Evolutionary conservation across 2,113 vertebrate genomes (phyloP), one percentile per base, ranked within the genome.

Genomic region (Brienomyrus longianalis): DNA sequence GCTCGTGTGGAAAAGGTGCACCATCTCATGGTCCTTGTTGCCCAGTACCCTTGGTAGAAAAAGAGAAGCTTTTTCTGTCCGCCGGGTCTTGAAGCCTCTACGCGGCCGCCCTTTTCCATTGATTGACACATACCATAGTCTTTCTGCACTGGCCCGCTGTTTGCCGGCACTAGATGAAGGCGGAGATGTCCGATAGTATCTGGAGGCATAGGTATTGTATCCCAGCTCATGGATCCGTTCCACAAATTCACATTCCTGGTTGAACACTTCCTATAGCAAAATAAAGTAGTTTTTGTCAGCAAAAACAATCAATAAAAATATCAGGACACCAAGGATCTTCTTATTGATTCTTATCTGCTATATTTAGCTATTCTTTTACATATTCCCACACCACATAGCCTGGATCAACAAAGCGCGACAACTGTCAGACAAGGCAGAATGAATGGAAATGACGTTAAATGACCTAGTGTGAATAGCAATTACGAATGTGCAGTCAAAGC

Each of bases 41-140:
- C 97, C 98, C 92, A 99, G 91, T 87, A 99, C 97, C 5, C 98
- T 95, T 21, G 98, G 98, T 94, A 99, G 94, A 91, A 99, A 99
- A n/a, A 99, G 97, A 0, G 98, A 98, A 0, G 98, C 98, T 93
- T 98, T 99, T 96, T 99, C 98, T 0, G 98, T 99, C 94, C 97
- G 97, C 5, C 97, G 96, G 0, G 98, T 98, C 92, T 97, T 98
- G 91, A 98, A 99, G 89, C 98, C 98, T 84, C 98, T 93, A 88
- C 98, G 95, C 3, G 98, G 98, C 97, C 98, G 96, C 15, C 98
- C 98, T 92, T 99, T 99, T 47, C 98, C 98, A 0, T 99, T 99
- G 90, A 99, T 95, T 0, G 98, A 98, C 94, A 99, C 95, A 9
- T 98, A 99, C 98, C 98, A 99, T 91, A 97, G 97, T 93, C 97